These are phyloP conservation scores for Mesoligia furuncula DNA, from an alignment of 2,888 invertebrate genomes.

Conservation along the genomic window DNA sequence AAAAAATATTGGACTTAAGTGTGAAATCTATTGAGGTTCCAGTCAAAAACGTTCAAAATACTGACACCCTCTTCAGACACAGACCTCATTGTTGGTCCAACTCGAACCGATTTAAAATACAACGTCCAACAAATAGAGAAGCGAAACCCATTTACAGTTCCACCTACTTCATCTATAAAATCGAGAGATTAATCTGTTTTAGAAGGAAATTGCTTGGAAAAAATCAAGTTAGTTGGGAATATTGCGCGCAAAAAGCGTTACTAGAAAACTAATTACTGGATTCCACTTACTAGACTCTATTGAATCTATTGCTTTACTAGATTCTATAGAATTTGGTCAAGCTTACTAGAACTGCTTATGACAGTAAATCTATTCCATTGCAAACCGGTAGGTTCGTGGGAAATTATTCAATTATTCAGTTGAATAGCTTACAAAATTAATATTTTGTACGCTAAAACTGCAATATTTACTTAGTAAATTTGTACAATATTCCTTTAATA, in stretches of 20 bases:
- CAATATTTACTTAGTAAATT: not conserved
- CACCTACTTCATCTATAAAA: slow-evolving; percentile 34
- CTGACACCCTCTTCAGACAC: not conserved
- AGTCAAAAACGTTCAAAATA: not conserved
- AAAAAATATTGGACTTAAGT: not conserved
- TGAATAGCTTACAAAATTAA: not conserved
- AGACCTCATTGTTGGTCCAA: not conserved
- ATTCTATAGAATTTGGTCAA: not conserved
- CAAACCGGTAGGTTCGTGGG: not conserved
- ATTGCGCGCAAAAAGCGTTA: slow-evolving; percentile 30
- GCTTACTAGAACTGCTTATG: not conserved
- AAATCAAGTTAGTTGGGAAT: slow-evolving; percentile 49
- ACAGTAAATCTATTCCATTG: not conserved
- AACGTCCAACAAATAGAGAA: slow-evolving; percentile 11
- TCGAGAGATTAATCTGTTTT: slow-evolving; percentile 47
- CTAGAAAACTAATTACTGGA: slow-evolving; percentile 25
- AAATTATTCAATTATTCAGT: not conserved
- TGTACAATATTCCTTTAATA: not conserved
- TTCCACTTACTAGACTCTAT: too few species aligned
- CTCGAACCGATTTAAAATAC: slow-evolving; percentile 13
- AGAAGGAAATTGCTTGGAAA: slow-evolving; percentile 56
- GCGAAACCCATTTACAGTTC: slow-evolving; percentile 23
- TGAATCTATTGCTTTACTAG: slow-evolving; percentile 2
- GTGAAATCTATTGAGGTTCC: not conserved
- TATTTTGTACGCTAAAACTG: not conserved